Conservation (phyloP, 2,113 vertebrate species). For the Anolis sagrei region DNA sequence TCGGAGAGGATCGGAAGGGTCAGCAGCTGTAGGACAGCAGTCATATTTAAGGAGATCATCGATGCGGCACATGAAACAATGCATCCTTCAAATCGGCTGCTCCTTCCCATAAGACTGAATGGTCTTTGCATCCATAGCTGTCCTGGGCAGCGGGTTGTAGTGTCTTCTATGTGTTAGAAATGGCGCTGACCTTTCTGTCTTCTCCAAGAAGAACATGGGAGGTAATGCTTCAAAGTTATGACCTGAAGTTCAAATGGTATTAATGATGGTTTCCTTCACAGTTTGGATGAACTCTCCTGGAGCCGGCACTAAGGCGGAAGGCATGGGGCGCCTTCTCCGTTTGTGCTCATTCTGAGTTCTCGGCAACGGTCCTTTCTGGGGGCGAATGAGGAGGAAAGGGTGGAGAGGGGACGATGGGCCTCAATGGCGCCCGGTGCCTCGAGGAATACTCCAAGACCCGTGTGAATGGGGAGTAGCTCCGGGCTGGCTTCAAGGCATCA, state of each 20-base stretch:
- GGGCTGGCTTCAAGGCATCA: constrained; percentile 57
- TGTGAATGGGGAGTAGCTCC: constrained; percentile 85
- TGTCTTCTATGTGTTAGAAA: no score
- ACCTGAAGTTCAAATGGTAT: constrained; percentile 38
- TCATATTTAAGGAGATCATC: no score
- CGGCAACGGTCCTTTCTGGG: neutral
- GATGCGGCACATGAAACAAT: no score
- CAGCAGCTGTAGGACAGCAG: no score
- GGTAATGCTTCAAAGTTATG: neutral
- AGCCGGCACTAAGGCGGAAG: neutral
- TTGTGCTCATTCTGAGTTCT: neutral
- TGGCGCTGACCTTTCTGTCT: no score
- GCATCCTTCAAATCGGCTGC: no score
- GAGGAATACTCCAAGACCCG: constrained; percentile 86
- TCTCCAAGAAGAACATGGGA: neutral
- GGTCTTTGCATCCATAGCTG: no score
- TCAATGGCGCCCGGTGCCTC: constrained; percentile 64
- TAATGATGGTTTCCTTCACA: constrained; percentile 24
- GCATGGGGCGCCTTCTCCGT: neutral
- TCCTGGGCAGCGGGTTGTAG: neutral
- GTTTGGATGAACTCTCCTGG: neutral
- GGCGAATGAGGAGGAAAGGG: no score
- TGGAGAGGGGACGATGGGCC: neutral
- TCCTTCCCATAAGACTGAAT: no score
- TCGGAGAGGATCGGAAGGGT: no score